phyloP scores from a whole-genome alignment of 2,113 vertebrate genomes.

The Martes martes region DNA sequence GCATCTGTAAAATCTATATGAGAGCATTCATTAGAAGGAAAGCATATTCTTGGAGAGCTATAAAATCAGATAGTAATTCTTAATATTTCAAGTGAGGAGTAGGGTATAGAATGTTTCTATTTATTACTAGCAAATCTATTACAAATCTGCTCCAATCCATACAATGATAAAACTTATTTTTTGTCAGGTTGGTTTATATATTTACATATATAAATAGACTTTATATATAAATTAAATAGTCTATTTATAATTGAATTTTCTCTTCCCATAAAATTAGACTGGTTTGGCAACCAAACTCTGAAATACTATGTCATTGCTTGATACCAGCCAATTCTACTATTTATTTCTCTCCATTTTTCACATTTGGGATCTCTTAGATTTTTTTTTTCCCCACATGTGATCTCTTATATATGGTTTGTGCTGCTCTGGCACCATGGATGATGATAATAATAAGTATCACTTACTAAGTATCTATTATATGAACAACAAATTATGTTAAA shows the following conservation, averaged over 20 bases:
- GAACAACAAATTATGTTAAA: background rate
- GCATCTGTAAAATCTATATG: conserved; percentile 60
- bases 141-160: background rate
- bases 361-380: background rate
- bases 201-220: background rate
- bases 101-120: background rate
- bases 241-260: background rate
- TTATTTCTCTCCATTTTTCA: background rate
- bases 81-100: conserved; percentile 27
- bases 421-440: background rate
- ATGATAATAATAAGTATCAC: background rate
- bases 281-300: background rate
- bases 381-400: background rate
- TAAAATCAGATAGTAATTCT: conserved; percentile 54
- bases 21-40: conserved; percentile 40
- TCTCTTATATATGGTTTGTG: background rate
- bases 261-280: background rate
- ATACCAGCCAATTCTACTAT: background rate
- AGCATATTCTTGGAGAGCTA: conserved; percentile 56
- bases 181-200: background rate
- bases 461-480: background rate
- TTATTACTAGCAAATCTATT: conserved; percentile 35
- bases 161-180: background rate
- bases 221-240: background rate
- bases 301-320: background rate